Conservation (phyloP, 2,797 vertebrate genomes). For the Malurus leucopterus region DNA sequence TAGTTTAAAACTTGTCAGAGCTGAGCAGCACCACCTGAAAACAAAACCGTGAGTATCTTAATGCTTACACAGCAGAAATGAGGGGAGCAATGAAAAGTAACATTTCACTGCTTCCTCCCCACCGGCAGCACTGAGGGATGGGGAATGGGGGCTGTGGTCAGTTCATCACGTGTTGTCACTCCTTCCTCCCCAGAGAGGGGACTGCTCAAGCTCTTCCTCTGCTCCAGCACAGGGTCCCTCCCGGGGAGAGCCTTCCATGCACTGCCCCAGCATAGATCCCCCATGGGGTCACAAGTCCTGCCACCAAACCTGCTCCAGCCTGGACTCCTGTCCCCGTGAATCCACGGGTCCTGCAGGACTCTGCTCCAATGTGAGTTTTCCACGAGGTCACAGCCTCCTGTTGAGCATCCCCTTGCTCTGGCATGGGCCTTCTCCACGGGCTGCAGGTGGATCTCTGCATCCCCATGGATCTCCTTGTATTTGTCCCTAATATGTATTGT, state of each 20-base stretch:
- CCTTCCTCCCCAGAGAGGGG: neutral
- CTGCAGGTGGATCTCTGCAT: neutral
- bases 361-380: neutral
- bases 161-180: neutral
- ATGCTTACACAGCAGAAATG: neutral
- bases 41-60: neutral
- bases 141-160: neutral
- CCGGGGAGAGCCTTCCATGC: accelerated
- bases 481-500: neutral
- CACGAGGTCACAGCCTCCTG: neutral
- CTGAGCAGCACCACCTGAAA: neutral
- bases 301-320: neutral
- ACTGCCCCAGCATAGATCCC: accelerated
- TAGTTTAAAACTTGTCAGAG: neutral
- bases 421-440: neutral
- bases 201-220: too few relatives aligned
- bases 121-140: accelerated
- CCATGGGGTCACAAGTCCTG: neutral
- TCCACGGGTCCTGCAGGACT: neutral
- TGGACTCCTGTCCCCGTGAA: too few relatives aligned
- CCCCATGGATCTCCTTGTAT: neutral
- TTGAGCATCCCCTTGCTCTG: too few relatives aligned
- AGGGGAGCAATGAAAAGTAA: neutral
- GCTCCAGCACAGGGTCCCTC: accelerated
- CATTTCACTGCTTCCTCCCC: neutral